Evolutionary conservation across 2,888 invertebrate species (phyloP).

Genomic region (Pristionchus fissidentatus): DNA sequence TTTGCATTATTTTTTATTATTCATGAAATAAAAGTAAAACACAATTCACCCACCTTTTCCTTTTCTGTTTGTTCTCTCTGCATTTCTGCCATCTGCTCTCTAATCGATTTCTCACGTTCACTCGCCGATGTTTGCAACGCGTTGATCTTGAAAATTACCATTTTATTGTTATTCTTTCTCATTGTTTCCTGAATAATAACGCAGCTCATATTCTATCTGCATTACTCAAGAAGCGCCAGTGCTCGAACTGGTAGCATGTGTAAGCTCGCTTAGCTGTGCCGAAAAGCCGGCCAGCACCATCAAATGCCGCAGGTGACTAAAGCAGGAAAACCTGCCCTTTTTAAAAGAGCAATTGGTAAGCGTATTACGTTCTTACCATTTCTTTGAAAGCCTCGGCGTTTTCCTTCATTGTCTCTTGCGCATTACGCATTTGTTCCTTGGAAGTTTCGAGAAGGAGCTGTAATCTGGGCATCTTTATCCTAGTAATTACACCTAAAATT

Average conservation of each 20-base stretch:
- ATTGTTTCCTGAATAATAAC: too few species aligned
- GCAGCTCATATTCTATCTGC: too few species aligned
- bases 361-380: not conserved
- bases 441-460: not conserved
- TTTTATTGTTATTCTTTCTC: not conserved
- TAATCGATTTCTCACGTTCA: not conserved
- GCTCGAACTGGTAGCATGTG: too few species aligned
- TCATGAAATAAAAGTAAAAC: not conserved
- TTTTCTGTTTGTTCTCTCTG: not conserved
- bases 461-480: too few species aligned
- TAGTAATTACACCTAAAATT: too few species aligned
- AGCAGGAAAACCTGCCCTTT: too few species aligned
- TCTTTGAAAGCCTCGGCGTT: not conserved
- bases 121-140: not conserved
- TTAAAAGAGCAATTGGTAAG: too few species aligned
- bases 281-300: too few species aligned
- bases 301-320: too few species aligned
- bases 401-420: constrained; percentile 16
- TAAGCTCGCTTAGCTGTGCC: too few species aligned
- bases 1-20: not conserved
- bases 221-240: too few species aligned
- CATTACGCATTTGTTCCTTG: not conserved
- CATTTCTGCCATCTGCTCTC: not conserved
- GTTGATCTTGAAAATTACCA: not conserved
- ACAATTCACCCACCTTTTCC: not conserved